Percentiles rank a stretch among this genome's conserved stretches.
Evolutionary conservation across 2,888 invertebrate genomes (phyloP).

Genomic region (Abscondita cerata): DNA sequence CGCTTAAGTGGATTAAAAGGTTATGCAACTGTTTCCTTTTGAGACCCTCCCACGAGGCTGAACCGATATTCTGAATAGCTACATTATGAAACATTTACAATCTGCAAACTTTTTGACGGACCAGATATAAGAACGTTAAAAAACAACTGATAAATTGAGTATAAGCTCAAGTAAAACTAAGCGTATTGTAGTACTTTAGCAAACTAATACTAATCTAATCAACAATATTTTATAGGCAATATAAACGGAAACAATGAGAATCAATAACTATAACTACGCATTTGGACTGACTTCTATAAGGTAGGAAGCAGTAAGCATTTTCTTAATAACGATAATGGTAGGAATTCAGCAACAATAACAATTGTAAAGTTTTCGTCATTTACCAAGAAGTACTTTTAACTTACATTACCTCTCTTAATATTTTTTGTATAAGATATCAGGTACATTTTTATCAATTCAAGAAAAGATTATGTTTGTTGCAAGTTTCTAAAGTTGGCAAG

Average conservation of each 20-base stretch:
- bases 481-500: slow-evolving; percentile 33
- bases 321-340: slow-evolving; percentile 22
- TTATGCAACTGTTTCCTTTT: slow-evolving; percentile 44
- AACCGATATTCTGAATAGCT: slow-evolving; percentile 36
- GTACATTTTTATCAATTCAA: slow-evolving; percentile 31
- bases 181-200: no score
- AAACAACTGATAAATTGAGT: no score
- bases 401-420: slow-evolving; percentile 22
- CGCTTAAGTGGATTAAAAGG: slow-evolving; percentile 48
- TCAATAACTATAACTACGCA: no score
- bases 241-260: no score
- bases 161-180: no score
- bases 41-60: slow-evolving; percentile 35
- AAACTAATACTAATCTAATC: no score
- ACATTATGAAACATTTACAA: background rate
- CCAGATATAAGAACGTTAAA: no score
- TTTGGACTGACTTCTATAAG: no score
- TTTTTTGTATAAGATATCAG: slow-evolving; percentile 29
- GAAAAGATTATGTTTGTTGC: slow-evolving; percentile 29
- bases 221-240: no score
- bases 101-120: background rate
- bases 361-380: slow-evolving; percentile 33
- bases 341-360: slow-evolving; percentile 26
- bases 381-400: slow-evolving; percentile 4
- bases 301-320: background rate